Evolutionary conservation across 2,888 invertebrate genomes (phyloP), one percentile per base, ranked within the genome.

Genomic region (Lochmaea crataegi): DNA sequence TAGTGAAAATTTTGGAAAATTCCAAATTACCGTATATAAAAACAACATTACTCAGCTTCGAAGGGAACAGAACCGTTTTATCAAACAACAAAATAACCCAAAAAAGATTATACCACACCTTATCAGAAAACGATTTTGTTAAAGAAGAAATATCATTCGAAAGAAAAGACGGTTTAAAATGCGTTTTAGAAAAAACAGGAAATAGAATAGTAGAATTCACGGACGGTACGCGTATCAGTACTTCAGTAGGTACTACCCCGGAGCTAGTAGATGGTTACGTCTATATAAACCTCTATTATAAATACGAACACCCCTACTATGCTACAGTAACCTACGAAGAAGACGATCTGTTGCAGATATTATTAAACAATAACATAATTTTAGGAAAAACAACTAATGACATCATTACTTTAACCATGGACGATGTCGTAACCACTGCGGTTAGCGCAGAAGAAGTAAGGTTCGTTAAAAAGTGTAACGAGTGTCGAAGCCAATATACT

Each of bases 231-330:
- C 76, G 77, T 65, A 83, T 83, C 18, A 68, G 75, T 16, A 79
- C 66, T 51, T 72, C 68, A 3, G 60, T 77, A 1, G 67, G 70
- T 6, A 69, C 80, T 11, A 72, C 76, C 7, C 77, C 79, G 16
- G 78, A 80, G 16, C 61, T 81, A 12, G 79, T 80, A 6, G 81
- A 81, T 61, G 81, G 78, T 22, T 83, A 80, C 72, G 82, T 83
- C 2, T 81, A 77, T 41, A 76, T 83, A 22, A 76, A 75, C 9
- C 60, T 82, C 22, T 65, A 67, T 32, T 82, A 78, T 68, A 68
- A 78, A 66, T 83, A 78, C 69, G 79, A 82, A 56, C 82, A 83
- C 73, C 79, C 81, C 0, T 65, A 80, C 61, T 83, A 83, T 65
- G 74, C 75, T 7, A 79, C 79, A 2, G 79, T 83, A 9, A 51